Evolutionary conservation across 2,113 vertebrate genomes (phyloP).

Genomic region (Gavia stellata): DNA sequence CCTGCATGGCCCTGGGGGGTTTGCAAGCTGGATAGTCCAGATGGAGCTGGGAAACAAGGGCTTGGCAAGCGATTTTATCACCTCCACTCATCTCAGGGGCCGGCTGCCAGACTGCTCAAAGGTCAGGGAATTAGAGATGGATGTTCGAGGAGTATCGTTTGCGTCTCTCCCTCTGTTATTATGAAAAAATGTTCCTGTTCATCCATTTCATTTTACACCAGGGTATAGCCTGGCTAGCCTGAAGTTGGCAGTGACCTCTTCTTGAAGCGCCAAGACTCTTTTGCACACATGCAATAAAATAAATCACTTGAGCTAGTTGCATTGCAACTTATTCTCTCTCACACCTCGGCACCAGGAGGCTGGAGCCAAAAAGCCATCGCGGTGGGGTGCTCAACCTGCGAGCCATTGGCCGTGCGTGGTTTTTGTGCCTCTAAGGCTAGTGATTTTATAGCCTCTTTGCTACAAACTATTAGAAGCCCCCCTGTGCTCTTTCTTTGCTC

Average conservation of each 20-base stretch:
- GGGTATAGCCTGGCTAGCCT: not conserved
- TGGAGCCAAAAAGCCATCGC: not conserved
- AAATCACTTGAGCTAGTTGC: not conserved
- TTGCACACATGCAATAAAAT: not conserved
- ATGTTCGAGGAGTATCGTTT: not conserved
- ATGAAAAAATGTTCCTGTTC: not conserved
- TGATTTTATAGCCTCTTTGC: not conserved
- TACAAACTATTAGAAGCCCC: not conserved
- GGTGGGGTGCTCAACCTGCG: not conserved
- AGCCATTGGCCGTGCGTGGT: rapidly evolving
- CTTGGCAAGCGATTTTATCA: not conserved
- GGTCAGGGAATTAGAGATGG: not conserved
- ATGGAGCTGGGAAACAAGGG: not conserved
- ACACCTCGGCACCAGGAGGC: not conserved
- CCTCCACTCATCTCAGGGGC: not conserved
- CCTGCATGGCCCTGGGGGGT: not conserved
- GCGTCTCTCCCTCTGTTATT: not conserved
- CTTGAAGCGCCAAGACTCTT: not conserved
- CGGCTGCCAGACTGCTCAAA: not conserved
- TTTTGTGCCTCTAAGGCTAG: not conserved
- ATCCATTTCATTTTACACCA: conserved; percentile 30
- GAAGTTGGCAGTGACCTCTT: not conserved
- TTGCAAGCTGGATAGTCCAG: not conserved
- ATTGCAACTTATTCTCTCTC: not conserved
- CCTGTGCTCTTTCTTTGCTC: not conserved